phyloP scores from a whole-genome alignment of 2,888 invertebrate species.

The Phanerotoma sp. region DNA sequence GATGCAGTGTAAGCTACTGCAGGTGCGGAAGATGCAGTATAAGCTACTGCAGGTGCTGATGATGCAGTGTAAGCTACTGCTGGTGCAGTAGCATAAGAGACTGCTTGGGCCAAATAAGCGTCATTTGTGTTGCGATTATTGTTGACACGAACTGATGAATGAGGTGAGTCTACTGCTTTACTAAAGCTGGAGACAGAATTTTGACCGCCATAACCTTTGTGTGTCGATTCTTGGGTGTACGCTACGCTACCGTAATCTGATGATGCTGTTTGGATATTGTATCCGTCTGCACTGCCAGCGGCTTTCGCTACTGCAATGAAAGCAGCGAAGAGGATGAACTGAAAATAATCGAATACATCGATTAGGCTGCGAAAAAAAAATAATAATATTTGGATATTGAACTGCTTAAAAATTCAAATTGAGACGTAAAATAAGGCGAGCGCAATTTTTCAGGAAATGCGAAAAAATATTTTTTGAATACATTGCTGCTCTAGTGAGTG shows the following conservation, averaged over 20 bases:
- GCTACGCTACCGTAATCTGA: slow-evolving; percentile 42
- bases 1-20: slow-evolving; percentile 34
- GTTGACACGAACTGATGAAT: slow-evolving; percentile 44
- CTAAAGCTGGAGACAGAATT: slow-evolving; percentile 45
- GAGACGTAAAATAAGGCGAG: too few species aligned
- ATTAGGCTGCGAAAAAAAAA: neutral
- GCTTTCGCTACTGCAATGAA: slow-evolving; percentile 40
- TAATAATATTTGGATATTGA: neutral
- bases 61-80: slow-evolving; percentile 25
- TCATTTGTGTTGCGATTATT: slow-evolving; percentile 45
- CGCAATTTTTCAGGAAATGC: too few species aligned
- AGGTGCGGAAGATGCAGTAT: slow-evolving; percentile 12
- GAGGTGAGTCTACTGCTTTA: slow-evolving; percentile 44
- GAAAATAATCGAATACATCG: neutral
- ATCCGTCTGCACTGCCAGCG: slow-evolving; percentile 41
- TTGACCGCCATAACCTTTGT: slow-evolving; percentile 47
- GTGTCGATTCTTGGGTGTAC: slow-evolving; percentile 46
- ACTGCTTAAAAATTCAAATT: too few species aligned
- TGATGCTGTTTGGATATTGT: slow-evolving; percentile 42
- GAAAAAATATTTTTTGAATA: too few species aligned
- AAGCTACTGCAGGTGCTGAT: neutral
- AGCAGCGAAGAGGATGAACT: slow-evolving; percentile 42
- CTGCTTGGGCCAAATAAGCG: slow-evolving; percentile 28
- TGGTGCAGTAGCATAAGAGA: slow-evolving; percentile 26
- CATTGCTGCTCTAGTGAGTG: too few species aligned